These are phyloP conservation scores for Physocephala rufipes DNA, from an alignment of 2,888 invertebrate species.

Conservation along the genomic window DNA sequence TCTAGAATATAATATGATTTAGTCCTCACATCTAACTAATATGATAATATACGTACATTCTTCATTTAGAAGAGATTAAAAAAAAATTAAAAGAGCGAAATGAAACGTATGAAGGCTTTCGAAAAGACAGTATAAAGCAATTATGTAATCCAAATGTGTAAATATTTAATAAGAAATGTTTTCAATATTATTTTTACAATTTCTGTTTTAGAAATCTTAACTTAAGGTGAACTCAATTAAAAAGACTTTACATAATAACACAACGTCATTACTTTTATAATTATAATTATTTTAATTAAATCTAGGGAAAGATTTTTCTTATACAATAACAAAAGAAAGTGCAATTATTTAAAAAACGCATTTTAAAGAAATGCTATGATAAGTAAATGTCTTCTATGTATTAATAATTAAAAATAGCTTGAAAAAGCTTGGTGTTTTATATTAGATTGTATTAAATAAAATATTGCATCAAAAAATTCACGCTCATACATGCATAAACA, in stretches of 20 bases:
- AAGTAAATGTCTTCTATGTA: slow-evolving; percentile 9
- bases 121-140: slow-evolving; percentile 32
- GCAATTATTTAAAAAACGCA: slow-evolving; percentile 26
- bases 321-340: slow-evolving; percentile 20
- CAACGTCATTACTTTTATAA: not conserved
- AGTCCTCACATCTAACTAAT: slow-evolving; percentile 9
- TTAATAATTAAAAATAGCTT: not conserved
- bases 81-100: not conserved
- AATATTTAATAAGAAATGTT: not conserved
- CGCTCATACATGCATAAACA: slow-evolving; percentile 1
- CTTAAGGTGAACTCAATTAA: slow-evolving; percentile 5
- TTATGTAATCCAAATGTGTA: slow-evolving; percentile 11
- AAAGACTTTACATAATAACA: slow-evolving; percentile 2
- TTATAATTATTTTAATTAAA: too few relatives aligned
- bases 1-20: not conserved
- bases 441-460: slow-evolving; percentile 8
- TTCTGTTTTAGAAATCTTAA: slow-evolving; percentile 8
- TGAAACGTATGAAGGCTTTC: slow-evolving; percentile 21
- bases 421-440: not conserved
- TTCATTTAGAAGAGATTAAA: not conserved
- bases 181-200: not conserved
- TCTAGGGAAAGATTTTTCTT: not conserved
- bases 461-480: slow-evolving; percentile 17
- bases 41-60: slow-evolving; percentile 4
- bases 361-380: slow-evolving; percentile 3